Evolutionary conservation across 2,797 vertebrate species (phyloP).

Genomic region (Pseudochromis fuscus): DNA sequence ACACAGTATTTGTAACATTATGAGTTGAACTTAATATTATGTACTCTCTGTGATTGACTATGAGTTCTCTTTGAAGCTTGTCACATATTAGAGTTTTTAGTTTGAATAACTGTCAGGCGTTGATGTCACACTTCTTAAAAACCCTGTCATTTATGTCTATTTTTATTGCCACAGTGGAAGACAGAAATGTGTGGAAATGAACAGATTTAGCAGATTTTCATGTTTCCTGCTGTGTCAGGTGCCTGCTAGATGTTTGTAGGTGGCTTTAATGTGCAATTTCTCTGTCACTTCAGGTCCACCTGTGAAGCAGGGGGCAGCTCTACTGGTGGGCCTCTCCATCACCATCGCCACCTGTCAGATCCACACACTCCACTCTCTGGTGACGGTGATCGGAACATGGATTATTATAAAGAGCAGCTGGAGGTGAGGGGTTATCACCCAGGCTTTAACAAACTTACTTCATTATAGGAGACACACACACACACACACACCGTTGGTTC

Average conservation of each 20-base stretch:
- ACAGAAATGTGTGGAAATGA: background rate
- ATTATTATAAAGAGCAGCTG: slow-evolving; percentile 89
- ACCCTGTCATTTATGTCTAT: background rate
- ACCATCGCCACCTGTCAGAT: slow-evolving; percentile 88
- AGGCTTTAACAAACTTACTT: background rate
- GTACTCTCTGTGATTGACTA: background rate
- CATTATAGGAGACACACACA: background rate
- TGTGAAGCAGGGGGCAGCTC: slow-evolving; percentile 86
- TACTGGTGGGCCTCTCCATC: slow-evolving; percentile 87
- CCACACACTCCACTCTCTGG: slow-evolving; percentile 89
- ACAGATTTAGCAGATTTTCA: background rate
- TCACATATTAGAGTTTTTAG: background rate
- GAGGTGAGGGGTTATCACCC: slow-evolving; percentile 78
- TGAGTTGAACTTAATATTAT: background rate
- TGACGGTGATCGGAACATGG: slow-evolving; percentile 92
- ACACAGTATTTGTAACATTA: background rate
- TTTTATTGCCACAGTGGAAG: background rate
- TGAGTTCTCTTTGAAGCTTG: background rate
- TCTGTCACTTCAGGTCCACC: slow-evolving; percentile 82
- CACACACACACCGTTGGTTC: background rate
- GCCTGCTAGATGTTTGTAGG: background rate
- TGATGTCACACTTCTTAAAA: too few relatives aligned
- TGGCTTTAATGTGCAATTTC: background rate
- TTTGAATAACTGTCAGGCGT: background rate
- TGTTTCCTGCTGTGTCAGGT: background rate